phyloP scores from a whole-genome alignment of 2,797 vertebrate genomes.

The Pyrocephalus nanus region DNA sequence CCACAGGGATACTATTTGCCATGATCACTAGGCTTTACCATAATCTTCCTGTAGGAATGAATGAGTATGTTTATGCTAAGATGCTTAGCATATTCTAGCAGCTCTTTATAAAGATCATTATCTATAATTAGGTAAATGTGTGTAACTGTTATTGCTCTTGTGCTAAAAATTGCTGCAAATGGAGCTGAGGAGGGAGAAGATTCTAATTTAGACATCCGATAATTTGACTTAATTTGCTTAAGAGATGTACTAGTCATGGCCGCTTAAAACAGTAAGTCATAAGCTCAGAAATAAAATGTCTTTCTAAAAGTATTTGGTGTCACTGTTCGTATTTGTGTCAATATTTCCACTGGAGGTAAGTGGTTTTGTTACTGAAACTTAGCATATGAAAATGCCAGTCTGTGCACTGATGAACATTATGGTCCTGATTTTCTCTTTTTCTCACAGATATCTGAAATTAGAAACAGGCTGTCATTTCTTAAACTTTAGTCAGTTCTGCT shows the following conservation, averaged over 20 bases:
- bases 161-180: constrained; percentile 58
- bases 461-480: neutral
- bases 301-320: constrained; percentile 34
- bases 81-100: constrained; percentile 58
- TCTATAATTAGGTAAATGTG: constrained; percentile 62
- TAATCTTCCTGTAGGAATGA: constrained; percentile 29
- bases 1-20: neutral
- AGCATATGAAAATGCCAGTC: neutral
- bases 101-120: constrained; percentile 64
- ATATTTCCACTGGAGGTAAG: constrained; percentile 40
- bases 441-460: neutral
- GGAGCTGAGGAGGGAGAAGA: constrained; percentile 34
- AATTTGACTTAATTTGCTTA: constrained; percentile 55
- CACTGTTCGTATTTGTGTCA: constrained; percentile 21
- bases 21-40: neutral
- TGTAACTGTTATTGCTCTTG: constrained; percentile 57
- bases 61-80: constrained; percentile 54
- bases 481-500: neutral
- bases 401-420: neutral
- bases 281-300: constrained; percentile 24
- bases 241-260: constrained; percentile 22
- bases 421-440: neutral
- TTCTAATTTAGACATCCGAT: constrained; percentile 50
- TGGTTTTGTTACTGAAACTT: constrained; percentile 27
- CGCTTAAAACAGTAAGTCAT: constrained; percentile 21